phyloP scores from a whole-genome alignment of 2,113 vertebrate genomes.

The Aldabrachelys gigantea region DNA sequence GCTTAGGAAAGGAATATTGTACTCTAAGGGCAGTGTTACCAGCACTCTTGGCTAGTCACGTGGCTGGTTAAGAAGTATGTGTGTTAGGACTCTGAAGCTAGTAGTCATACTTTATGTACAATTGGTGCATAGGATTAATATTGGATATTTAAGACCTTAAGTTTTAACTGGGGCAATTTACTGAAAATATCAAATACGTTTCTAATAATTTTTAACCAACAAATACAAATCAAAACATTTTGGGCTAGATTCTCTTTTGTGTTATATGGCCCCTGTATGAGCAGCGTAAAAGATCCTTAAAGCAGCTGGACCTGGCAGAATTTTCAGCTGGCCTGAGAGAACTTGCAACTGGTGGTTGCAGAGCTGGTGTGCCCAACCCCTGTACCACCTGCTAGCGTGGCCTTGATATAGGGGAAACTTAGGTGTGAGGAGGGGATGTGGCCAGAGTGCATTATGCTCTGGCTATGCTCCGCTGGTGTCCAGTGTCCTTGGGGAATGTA shows the following conservation, averaged over 20 bases:
- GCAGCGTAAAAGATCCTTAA: not conserved
- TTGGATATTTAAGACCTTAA: not conserved
- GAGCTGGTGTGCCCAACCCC: rapidly evolving
- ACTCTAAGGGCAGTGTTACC: not conserved
- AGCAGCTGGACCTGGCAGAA: not conserved
- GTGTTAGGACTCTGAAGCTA: not conserved
- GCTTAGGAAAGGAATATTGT: rapidly evolving
- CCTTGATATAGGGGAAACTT: not conserved
- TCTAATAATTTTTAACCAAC: not conserved
- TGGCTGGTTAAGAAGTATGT: not conserved
- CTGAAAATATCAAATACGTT: not conserved
- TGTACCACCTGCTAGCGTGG: not conserved
- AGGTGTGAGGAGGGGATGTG: not conserved
- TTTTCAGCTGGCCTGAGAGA: rapidly evolving
- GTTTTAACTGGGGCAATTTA: not conserved
- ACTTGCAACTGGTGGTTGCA: not conserved
- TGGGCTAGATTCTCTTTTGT: too few relatives aligned
- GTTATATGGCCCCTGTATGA: too few relatives aligned
- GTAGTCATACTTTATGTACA: not conserved
- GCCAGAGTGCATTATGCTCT: not conserved
- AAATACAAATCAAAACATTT: not conserved
- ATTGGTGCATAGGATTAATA: not conserved
- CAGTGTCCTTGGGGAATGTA: not conserved
- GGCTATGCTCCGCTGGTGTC: rapidly evolving
- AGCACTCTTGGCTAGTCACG: not conserved